These are phyloP conservation scores for Cyclina sinensis DNA, from an alignment of 1,140 invertebrate species.

Conservation along the genomic window DNA sequence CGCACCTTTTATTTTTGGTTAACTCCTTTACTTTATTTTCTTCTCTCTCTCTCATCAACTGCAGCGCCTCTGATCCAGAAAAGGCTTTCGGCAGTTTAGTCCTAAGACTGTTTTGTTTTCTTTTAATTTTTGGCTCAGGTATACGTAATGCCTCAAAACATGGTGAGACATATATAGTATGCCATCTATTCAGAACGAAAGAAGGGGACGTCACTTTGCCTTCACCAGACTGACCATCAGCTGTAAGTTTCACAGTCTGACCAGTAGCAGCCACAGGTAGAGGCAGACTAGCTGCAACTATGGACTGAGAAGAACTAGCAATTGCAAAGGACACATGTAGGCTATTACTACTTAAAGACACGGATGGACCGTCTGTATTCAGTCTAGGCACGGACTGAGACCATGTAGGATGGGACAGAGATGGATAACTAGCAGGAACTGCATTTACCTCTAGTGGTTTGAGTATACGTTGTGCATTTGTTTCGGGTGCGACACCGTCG, in stretches of 20 bases:
- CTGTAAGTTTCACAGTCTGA: background rate
- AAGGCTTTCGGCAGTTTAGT: slow-evolving; percentile 23
- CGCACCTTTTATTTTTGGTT: background rate
- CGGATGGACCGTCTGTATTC: background rate
- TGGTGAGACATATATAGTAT: background rate
- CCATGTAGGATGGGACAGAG: background rate
- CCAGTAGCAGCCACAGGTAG: background rate
- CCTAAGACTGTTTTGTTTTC: background rate
- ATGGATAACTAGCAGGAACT: background rate
- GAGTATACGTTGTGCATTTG: too few relatives aligned
- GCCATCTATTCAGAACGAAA: background rate
- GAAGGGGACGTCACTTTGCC: background rate
- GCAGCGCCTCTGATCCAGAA: background rate
- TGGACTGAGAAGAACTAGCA: background rate
- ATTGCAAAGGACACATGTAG: too few relatives aligned
- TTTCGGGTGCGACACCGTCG: background rate
- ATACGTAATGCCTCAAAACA: too few relatives aligned
- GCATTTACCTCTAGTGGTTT: too few relatives aligned
- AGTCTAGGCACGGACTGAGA: background rate
- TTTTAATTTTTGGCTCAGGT: background rate
- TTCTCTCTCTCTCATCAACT: slow-evolving; percentile 15
- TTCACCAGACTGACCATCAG: background rate
- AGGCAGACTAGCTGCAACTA: background rate
- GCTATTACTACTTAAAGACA: background rate
- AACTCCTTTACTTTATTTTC: slow-evolving; percentile 10